Base-by-base conservation (phyloP, 2,888 invertebrate genomes). In the Xylota sylvarum region DNA sequence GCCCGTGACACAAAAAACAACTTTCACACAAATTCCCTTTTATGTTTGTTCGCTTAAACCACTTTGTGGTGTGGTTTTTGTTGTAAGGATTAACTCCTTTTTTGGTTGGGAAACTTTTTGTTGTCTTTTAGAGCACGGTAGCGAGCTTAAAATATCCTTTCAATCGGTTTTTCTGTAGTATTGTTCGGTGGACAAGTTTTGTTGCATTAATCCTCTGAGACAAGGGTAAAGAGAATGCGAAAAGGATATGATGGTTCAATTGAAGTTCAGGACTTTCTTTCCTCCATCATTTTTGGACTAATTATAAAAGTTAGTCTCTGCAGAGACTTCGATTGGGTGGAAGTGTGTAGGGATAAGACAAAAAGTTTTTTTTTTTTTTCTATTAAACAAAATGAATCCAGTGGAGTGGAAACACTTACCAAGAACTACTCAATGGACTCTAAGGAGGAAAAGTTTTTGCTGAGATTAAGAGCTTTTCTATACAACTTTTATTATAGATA, bases 251-350 rank as follows among this genome's bases (percentile, higher is more conserved):
- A 48, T 2, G 19, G 60, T 55, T 69, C 46, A 79, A 72, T 79
- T 62, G 70, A 70, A 79, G 70, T 37, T 62, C 62, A 55, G 27
- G 43, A 35, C 14, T 19, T 32, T 4, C 2, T 17, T 40, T 60
- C 12, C 3, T 27, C 9, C 19, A 46, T 69, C 37, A 69, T 81
- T 69, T 69, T 69, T 23, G 46, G 62, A 81, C 62, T 69, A 81
- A 69, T 76, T 81, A 76, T 55, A 48, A 69, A 81, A 81, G 76
- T 76, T 81, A 43, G 62, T 40, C 76, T 5, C 46, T 56, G 9
- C 30, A 9, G 67, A 7, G 35, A 67, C 58, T 67, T 81, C 50
- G 67, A 74, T 74, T 60, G 27, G 52, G 4, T 65, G 19, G 6
- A 35, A 35, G 65, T n/a, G 19, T 43, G 46, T 9, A 23, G 9